Percentiles rank a stretch among this genome's conserved stretches.
Evolutionary conservation across 2,888 invertebrate genomes (phyloP).

Genomic region (Zhuqinia jingwanae): DNA sequence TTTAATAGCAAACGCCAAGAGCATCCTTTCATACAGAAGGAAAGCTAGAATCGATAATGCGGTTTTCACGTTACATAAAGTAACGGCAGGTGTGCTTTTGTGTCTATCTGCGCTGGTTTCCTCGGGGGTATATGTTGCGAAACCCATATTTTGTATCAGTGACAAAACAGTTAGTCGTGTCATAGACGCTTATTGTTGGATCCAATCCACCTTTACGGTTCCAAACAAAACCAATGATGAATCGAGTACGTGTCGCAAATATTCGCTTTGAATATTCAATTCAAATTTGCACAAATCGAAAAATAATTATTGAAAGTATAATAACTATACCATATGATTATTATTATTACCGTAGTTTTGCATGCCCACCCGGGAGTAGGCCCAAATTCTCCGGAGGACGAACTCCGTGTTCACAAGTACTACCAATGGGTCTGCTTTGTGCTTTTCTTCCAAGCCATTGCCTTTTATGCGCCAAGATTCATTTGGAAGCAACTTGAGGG

Average conservation of each 20-base stretch:
- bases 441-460: conserved; percentile 84
- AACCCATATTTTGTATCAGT: conserved; percentile 55
- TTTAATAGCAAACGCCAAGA: conserved; percentile 12
- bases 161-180: conserved; percentile 60
- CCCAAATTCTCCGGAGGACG: conserved; percentile 73
- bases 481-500: conserved; percentile 89
- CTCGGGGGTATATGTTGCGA: conserved; percentile 47
- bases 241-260: conserved; percentile 42
- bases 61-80: conserved; percentile 59
- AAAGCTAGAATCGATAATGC: conserved; percentile 65
- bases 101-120: conserved; percentile 55
- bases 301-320: background rate
- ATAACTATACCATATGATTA: too few species aligned
- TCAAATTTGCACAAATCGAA: too few species aligned
- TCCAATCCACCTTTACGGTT: conserved; percentile 64
- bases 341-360: background rate
- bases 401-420: conserved; percentile 77
- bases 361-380: conserved; percentile 80
- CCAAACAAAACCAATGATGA: conserved; percentile 60
- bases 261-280: conserved; percentile 7
- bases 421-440: conserved; percentile 84
- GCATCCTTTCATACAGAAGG: conserved; percentile 47
- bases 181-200: conserved; percentile 72
- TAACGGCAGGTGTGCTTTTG: conserved; percentile 59
- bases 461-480: conserved; percentile 86